Conservation (phyloP, 1,140 invertebrate species). For the Thaumatotibia leucotreta region DNA sequence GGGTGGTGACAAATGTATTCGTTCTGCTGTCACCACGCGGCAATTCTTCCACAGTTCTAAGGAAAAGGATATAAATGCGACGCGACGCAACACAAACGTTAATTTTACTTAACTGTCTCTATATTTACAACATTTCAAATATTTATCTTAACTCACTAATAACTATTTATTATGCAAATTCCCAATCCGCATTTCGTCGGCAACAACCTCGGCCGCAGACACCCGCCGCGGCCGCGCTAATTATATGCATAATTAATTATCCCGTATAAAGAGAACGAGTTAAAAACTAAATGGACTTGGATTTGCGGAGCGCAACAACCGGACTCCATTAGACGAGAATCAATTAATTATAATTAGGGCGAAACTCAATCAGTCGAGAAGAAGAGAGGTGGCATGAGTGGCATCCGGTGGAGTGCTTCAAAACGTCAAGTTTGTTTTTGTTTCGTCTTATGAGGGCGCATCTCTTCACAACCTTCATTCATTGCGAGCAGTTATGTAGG, state of each 20-base stretch:
- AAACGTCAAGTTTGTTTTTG: too few relatives aligned
- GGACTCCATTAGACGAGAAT: neutral
- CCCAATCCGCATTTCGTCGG: neutral
- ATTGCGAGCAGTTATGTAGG: too few relatives aligned
- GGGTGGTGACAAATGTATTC: too few relatives aligned
- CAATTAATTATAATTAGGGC: slow-evolving; percentile 8
- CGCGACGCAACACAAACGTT: neutral
- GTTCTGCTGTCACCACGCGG: too few relatives aligned
- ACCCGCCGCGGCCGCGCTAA: neutral
- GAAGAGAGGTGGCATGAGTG: neutral
- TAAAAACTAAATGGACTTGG: neutral
- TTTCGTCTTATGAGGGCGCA: too few relatives aligned
- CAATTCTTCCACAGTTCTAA: too few relatives aligned
- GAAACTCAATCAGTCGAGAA: neutral
- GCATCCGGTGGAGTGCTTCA: too few relatives aligned
- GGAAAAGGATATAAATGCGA: neutral
- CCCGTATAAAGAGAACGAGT: neutral
- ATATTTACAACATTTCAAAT: neutral
- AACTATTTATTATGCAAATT: neutral
- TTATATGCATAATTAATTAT: slow-evolving; percentile 7
- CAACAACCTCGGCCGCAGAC: neutral
- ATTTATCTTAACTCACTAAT: neutral
- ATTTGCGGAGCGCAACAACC: neutral
- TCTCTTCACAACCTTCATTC: too few relatives aligned
- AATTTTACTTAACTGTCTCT: neutral